Evolutionary conservation across 2,888 invertebrate species (phyloP).

Genomic region (Thereva nobilitata): DNA sequence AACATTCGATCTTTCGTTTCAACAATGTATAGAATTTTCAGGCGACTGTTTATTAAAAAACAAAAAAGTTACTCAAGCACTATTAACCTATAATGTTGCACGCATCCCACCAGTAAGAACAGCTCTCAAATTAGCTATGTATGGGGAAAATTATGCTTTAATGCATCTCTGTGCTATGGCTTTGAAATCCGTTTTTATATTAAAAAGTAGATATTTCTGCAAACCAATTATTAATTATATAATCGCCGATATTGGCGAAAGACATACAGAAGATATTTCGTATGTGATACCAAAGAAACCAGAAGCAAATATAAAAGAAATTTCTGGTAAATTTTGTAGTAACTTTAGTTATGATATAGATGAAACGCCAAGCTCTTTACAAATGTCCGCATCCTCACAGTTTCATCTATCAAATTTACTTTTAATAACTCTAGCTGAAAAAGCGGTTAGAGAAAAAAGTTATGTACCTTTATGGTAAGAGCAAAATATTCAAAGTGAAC

Average conservation of each 20-base stretch:
- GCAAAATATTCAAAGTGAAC: not conserved
- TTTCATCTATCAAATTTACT: conserved; percentile 58
- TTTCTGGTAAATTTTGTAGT: conserved; percentile 52
- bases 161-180: conserved; percentile 59
- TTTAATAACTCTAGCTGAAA: conserved; percentile 56
- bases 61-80: conserved; percentile 75
- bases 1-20: conserved; percentile 56
- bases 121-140: conserved; percentile 58
- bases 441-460: conserved; percentile 56
- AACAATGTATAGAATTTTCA: conserved; percentile 69
- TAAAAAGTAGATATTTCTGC: conserved; percentile 52
- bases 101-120: conserved; percentile 61
- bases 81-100: conserved; percentile 78
- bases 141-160: conserved; percentile 56
- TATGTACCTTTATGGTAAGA: conserved; percentile 56
- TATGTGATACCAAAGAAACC: conserved; percentile 48
- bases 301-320: conserved; percentile 43
- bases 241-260: conserved; percentile 32
- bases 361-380: conserved; percentile 53
- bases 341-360: conserved; percentile 55
- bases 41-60: conserved; percentile 79
- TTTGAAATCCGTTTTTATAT: conserved; percentile 53
- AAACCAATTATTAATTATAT: conserved; percentile 51
- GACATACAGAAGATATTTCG: conserved; percentile 54
- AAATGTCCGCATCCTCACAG: conserved; percentile 58